Evolutionary conservation across 2,888 invertebrate species (phyloP).

Genomic region (Caenorhabditis panamensis): DNA sequence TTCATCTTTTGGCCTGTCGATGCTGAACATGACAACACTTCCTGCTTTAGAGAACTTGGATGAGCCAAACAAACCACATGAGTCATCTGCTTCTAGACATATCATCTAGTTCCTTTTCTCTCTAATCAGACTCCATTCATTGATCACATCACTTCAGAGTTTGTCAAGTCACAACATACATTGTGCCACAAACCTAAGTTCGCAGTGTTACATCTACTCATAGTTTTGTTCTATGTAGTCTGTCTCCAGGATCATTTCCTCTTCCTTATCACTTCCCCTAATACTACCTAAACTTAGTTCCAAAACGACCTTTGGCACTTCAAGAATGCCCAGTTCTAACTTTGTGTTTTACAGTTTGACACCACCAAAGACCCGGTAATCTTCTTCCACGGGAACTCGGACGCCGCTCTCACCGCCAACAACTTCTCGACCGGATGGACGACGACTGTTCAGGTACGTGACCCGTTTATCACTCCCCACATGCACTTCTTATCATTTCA

Average conservation of each 20-base stretch:
- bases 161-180: too few relatives aligned
- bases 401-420: slow-evolving; percentile 68
- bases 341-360: slow-evolving; percentile 27
- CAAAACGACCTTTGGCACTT: not conserved
- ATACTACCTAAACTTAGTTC: slow-evolving; percentile 2
- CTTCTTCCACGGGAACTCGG: slow-evolving; percentile 73
- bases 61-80: too few relatives aligned
- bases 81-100: not conserved
- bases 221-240: slow-evolving; percentile 16
- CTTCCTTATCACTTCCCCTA: slow-evolving; percentile 21
- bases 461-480: slow-evolving; percentile 10
- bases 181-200: too few relatives aligned
- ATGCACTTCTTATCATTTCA: slow-evolving; percentile 22
- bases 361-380: slow-evolving; percentile 62
- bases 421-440: slow-evolving; percentile 71
- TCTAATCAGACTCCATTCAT: not conserved
- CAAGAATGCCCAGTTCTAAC: slow-evolving; percentile 9
- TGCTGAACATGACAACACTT: too few relatives aligned
- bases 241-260: slow-evolving; percentile 17
- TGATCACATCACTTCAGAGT: not conserved
- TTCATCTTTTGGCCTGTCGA: too few relatives aligned
- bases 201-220: too few relatives aligned
- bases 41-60: too few relatives aligned
- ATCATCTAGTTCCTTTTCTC: not conserved
- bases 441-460: slow-evolving; percentile 54